Evolutionary conservation across 2,888 invertebrate genomes (phyloP).

Genomic region (Ceratothoa steindachneri): DNA sequence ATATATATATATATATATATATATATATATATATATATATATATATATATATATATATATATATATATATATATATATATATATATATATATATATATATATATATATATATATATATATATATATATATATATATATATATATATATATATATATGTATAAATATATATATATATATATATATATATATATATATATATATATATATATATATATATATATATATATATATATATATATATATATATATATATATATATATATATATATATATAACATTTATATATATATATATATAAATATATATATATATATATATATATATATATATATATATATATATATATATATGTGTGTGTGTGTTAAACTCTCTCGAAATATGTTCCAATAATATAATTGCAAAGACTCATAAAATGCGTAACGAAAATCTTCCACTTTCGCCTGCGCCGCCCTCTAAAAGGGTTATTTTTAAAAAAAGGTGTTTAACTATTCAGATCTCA

Average conservation of each 20-base stretch:
- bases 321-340: too few species aligned
- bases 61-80: slow-evolving; percentile 11
- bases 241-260: slow-evolving; percentile 21
- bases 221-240: slow-evolving; percentile 26
- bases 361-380: too few species aligned
- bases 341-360: too few species aligned
- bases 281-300: slow-evolving; percentile 26
- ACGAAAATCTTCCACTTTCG: too few species aligned
- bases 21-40: neutral
- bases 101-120: slow-evolving; percentile 11
- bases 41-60: slow-evolving; percentile 8
- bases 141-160: slow-evolving; percentile 14
- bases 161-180: slow-evolving; percentile 8
- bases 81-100: slow-evolving; percentile 11
- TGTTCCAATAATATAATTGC: too few species aligned
- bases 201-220: slow-evolving; percentile 21
- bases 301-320: too few species aligned
- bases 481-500: too few species aligned
- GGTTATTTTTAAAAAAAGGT: too few species aligned
- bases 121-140: slow-evolving; percentile 1
- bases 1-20: slow-evolving; percentile 10
- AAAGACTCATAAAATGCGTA: too few species aligned
- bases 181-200: slow-evolving; percentile 1
- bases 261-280: slow-evolving; percentile 20
- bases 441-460: too few species aligned